These are phyloP conservation scores for Proctacanthus coquilletti DNA, from an alignment of 1,140 invertebrate genomes.

Conservation along the genomic window DNA sequence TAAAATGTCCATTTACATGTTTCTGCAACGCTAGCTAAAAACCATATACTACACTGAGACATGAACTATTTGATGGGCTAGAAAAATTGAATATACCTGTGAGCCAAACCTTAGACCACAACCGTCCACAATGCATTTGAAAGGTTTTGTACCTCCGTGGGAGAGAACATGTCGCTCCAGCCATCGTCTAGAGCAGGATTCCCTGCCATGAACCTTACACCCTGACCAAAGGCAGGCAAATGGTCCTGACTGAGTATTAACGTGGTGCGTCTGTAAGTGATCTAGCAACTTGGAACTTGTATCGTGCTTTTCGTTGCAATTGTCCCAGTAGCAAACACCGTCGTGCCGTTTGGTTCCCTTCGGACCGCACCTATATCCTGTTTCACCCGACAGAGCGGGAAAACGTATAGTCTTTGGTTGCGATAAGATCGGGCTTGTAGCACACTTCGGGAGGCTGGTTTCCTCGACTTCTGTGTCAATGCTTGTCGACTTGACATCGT, in stretches of 20 bases:
- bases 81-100: conserved; percentile 44
- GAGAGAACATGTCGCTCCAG: conserved; percentile 81
- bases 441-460: conserved; percentile 19
- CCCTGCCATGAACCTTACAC: conserved; percentile 87
- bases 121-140: conserved; percentile 86
- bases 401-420: conserved; percentile 64
- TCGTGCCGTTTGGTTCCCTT: conserved; percentile 32
- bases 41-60: conserved; percentile 5
- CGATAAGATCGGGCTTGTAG: conserved; percentile 52
- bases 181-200: conserved; percentile 82
- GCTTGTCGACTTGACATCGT: no score
- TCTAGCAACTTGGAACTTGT: conserved; percentile 66
- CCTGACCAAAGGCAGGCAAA: conserved; percentile 84
- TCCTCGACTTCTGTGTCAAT: conserved; percentile 9
- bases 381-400: conserved; percentile 32
- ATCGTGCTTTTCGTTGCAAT: conserved; percentile 62
- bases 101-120: conserved; percentile 83
- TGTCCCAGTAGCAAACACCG: conserved; percentile 65
- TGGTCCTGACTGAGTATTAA: conserved; percentile 66
- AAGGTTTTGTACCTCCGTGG: conserved; percentile 87
- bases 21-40: conserved; percentile 68
- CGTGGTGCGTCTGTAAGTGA: conserved; percentile 79
- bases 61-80: not conserved
- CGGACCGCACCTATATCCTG: conserved; percentile 20
- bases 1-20: conserved; percentile 90